These are phyloP conservation scores for Melanotaenia maccullochi DNA, from an alignment of 2,797 vertebrate species.

Conservation along the genomic window DNA sequence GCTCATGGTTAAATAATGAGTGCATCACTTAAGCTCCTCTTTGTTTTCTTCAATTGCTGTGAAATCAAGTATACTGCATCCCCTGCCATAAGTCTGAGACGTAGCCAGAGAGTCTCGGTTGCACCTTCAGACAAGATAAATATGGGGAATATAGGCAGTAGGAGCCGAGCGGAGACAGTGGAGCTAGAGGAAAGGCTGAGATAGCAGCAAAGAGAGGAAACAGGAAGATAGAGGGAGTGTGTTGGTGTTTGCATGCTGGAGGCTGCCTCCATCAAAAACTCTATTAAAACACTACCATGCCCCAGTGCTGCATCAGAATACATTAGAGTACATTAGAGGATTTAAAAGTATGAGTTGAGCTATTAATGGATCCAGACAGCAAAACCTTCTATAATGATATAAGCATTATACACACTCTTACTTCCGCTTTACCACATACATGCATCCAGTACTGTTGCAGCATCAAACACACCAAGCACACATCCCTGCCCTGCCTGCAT, in stretches of 20 bases:
- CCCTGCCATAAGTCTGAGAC: conserved; percentile 44
- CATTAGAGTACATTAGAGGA: conserved; percentile 81
- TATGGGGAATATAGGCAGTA: conserved; percentile 18
- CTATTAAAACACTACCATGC: conserved; percentile 75
- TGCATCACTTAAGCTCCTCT: conserved; percentile 61
- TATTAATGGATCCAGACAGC: conserved; percentile 76
- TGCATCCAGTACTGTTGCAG: conserved; percentile 1
- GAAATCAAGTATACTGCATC: conserved; percentile 52
- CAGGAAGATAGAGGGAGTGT: conserved; percentile 37
- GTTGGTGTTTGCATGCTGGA: conserved; percentile 58
- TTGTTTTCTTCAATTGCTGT: conserved; percentile 69
- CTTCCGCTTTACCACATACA: background rate
- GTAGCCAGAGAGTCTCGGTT: conserved; percentile 21
- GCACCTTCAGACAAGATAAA: conserved; percentile 52
- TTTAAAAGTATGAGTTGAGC: conserved; percentile 74
- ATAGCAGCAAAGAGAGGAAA: conserved; percentile 44
- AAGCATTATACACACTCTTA: conserved; percentile 30
- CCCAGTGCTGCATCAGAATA: conserved; percentile 74
- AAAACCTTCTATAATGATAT: conserved; percentile 67
- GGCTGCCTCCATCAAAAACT: conserved; percentile 70
- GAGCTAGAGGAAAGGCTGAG: conserved; percentile 22
- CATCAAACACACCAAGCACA: conserved; percentile 27
- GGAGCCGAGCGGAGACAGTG: conserved; percentile 7
- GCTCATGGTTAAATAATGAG: conserved; percentile 75
- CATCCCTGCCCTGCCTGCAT: conserved; percentile 26